Base-by-base conservation (phyloP, 2,888 invertebrate genomes). In the Drosophila picticornis region DNA sequence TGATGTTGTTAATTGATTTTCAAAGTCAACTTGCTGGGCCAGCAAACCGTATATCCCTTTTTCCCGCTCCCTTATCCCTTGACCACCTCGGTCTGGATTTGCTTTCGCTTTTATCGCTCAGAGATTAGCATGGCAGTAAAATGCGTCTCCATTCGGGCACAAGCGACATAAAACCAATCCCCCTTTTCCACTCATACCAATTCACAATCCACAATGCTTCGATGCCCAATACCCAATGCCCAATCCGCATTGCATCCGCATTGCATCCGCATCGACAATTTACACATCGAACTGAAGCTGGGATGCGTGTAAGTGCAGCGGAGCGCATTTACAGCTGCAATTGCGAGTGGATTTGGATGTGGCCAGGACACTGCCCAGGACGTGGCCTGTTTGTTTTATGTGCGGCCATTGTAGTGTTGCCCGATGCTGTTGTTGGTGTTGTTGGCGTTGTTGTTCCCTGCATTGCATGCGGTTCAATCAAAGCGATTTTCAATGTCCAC, bases 1-100 rank as follows among this genome's bases (percentile, higher is more conserved):
- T 92, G 92, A 92, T 92, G 92, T 93, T 92, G 92, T 92, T 92
- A 92, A 92, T 93, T 92, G 92, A 92, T 92, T 92, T 93, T 92
- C 92, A 93, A 92, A 93, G 92, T 92, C 91, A 91, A 87, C 91
- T 82, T 78, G 80, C 52, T 75, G 69, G 70, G 22, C 74, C 74
- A 77, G 53, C 70, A 72, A 75, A 65, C 67, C 43, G 16, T 13
- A 13, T 27, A 9, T 13, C 6, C 16, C 52, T 10, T 13, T 1
- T 19, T 22, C 7, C 51, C 38, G 2, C 16, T 10, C 16, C 27
- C n/a, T 1, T 11, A 6, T 11, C 27, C 27, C 56, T n/a, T 29
- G 38, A n/a, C 36, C 27, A n/a, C 4, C 13, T 38, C 7, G 38
- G n/a, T 38, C 11, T 48, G 51, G 71, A 80, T 80, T 81, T 63